Evolutionary conservation across 2,888 invertebrate species (phyloP), one percentile per base, ranked within the genome.

Genomic region (Unio pictorum): DNA sequence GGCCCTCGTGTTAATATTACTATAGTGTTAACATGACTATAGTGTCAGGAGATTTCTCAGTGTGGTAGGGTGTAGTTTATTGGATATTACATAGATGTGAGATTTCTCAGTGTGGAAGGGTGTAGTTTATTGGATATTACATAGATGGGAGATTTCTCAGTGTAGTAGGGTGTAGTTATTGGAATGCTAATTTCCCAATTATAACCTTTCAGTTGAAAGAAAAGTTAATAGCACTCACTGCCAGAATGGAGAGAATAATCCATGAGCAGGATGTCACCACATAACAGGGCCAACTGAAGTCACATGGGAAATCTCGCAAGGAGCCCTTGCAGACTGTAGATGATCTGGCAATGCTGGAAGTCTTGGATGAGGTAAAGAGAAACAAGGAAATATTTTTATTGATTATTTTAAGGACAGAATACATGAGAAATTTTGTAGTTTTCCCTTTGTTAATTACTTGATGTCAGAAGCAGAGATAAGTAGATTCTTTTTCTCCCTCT

Each of bases 261-360:
- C 84, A 85, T 58, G 82, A 86, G 72, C 93, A 94, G 54, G 94
- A 94, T 87, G 93, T 94, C 8, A 95, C 95, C 0, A 94, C 94
- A 17, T 95, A 95, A 86, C 93, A 94, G 84, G 95, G 95, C 61
- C 93, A 94, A 89, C 90, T 95, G 55, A 95, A 95, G 89, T 93
- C 94, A 17, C 94, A 94, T 84, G 91, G 94, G 67, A 94, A 94
- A 88, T 92, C 93, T 1, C 74, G 73, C 23, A 81, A 84, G 20
- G 73, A 71, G 20, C 73, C 68, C 17, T 61, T 78, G 8, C 74
- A 79, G 6, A 84, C 94, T 80, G 93, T 93, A 67, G 95, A 95
- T 83, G 95, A 95, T 88, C 90, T 94, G 78, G 95, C 95, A 0
- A 93, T 93, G 1, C 89, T 95, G 64, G 95, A 95, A 89, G 92